These are phyloP conservation scores for Sycophila sp. DNA, from an alignment of 1,140 invertebrate genomes.

Conservation along the genomic window DNA sequence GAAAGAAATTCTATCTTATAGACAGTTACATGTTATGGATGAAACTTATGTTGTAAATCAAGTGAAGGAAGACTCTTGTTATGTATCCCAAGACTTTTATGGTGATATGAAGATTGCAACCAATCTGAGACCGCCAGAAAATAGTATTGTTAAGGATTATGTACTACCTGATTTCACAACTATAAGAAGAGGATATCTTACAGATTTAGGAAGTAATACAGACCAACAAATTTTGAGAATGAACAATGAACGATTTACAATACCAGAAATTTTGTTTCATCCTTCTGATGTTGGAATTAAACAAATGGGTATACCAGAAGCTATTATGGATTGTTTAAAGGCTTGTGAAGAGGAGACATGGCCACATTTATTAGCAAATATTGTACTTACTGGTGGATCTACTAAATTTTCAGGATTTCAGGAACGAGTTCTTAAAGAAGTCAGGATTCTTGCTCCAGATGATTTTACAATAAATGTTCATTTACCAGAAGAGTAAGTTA, in stretches of 20 bases:
- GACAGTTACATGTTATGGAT: slow-evolving; percentile 98
- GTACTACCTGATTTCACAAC: slow-evolving; percentile 95
- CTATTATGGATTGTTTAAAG: slow-evolving; percentile 80
- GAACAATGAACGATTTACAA: slow-evolving; percentile 91
- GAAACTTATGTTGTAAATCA: slow-evolving; percentile 99
- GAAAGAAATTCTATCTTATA: slow-evolving; percentile 97
- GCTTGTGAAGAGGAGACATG: slow-evolving; percentile 80
- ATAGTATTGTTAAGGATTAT: slow-evolving; percentile 87
- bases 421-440: slow-evolving; percentile 82
- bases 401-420: slow-evolving; percentile 84
- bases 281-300: slow-evolving; percentile 95
- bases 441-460: slow-evolving; percentile 80
- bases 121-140: slow-evolving; percentile 71
- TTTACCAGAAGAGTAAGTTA: slow-evolving; percentile 73
- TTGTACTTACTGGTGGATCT: slow-evolving; percentile 93
- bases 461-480: slow-evolving; percentile 80
- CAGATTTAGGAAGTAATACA: slow-evolving; percentile 70
- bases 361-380: slow-evolving; percentile 87
- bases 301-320: slow-evolving; percentile 94
- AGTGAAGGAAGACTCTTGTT: slow-evolving; percentile 97
- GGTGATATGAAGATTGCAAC: slow-evolving; percentile 84
- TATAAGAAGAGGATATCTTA: slow-evolving; percentile 82
- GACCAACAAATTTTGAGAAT: slow-evolving; percentile 85
- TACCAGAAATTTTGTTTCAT: slow-evolving; percentile 95
- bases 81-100: slow-evolving; percentile 88